These are phyloP conservation scores for sheep (Ovis aries) DNA, from an alignment of 2,113 vertebrate genomes.

Conservation along the genomic window DNA sequence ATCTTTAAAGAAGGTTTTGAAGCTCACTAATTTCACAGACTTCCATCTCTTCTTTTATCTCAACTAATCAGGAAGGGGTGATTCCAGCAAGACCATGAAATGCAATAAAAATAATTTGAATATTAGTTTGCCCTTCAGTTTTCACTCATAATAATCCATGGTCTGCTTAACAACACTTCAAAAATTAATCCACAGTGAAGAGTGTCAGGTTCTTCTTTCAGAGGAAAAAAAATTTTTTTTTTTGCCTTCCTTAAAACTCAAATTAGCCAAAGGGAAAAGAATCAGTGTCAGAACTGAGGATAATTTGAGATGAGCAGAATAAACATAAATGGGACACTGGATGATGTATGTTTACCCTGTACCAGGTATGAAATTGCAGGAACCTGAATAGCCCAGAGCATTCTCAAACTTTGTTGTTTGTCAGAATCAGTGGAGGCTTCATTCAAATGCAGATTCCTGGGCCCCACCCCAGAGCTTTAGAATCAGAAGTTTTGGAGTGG, in stretches of 20 bases:
- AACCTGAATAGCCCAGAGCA: background rate
- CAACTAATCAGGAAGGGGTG: background rate
- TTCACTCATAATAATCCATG: background rate
- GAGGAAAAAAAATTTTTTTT: background rate
- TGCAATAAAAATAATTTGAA: constrained; percentile 6
- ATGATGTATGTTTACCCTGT: background rate
- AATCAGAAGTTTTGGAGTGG: background rate
- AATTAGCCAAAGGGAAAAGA: background rate
- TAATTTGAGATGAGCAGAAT: background rate
- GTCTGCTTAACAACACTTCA: constrained; percentile 9
- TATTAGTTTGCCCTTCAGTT: background rate
- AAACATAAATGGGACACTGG: background rate
- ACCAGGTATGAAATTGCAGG: background rate
- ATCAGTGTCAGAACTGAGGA: background rate
- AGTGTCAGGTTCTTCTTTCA: background rate
- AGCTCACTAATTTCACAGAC: constrained; percentile 11
- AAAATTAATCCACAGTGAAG: background rate
- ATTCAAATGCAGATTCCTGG: background rate
- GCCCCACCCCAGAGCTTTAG: background rate
- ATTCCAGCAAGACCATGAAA: background rate
- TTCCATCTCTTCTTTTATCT: background rate
- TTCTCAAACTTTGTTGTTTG: background rate
- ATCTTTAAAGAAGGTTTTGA: background rate
- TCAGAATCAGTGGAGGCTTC: background rate
- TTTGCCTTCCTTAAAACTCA: background rate